Evolutionary conservation across 1,140 invertebrate species (phyloP), one percentile per base, ranked within the genome.

Genomic region (Ips nitidus): DNA sequence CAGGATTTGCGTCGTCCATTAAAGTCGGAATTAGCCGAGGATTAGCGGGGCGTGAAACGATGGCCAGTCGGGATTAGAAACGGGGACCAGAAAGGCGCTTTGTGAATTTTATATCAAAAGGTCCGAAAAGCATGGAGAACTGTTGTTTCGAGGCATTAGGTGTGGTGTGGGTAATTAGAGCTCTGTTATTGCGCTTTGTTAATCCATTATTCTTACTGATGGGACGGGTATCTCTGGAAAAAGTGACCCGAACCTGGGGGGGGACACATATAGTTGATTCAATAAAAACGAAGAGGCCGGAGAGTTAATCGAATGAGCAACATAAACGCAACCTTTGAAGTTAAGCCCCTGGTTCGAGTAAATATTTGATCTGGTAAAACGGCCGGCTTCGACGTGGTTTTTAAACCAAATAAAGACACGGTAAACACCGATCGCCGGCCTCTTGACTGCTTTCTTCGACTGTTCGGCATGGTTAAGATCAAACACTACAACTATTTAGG

Each of bases 91-190:
- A 47, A 55, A 66, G 53, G 53, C 38, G 41, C 64, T 71, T 69
- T 71, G 66, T 68, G 70, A 47, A 71, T 71, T 67, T 71, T 71
- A 71, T 36, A 71, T 71, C 70, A 71, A 71, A 71, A 50, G 41
- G 4, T 37, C 39, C 47, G 43, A 22, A 22, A 22, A 22, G 22
- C 22, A 22, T 22, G 22, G 22, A 22, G 22, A 22, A 22, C 22
- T 37, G 47, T 68, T 68, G 57, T 68, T 59, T 41, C 55, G 22
- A 43, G 42, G 38, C 52, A 40, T 41, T 64, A 64, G 6, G 45
- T 55, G n/a, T 41, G 62, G 53, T 47, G 64, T 66, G 64, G 53
- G 59, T 62, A 62, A 62, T 62, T 50, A 7, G 38, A 41, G 38
- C 8, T 37, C 8, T 37, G 52, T 55, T 5, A 37, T 55, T 47